These are phyloP conservation scores for Crotalus helleri DNA, from an alignment of 2,113 vertebrate genomes.

Conservation along the genomic window DNA sequence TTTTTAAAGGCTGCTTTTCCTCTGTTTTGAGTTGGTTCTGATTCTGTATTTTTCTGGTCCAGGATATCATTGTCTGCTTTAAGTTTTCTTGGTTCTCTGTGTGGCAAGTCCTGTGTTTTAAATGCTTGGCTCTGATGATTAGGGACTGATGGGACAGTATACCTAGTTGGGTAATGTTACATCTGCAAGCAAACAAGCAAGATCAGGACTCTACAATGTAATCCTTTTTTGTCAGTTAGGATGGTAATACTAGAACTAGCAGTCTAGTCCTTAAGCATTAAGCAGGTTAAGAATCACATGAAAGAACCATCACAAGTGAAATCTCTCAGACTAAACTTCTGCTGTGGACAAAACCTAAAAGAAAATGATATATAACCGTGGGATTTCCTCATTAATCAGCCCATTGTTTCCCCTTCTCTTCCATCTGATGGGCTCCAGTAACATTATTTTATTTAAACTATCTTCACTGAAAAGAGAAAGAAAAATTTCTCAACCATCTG, in stretches of 20 bases:
- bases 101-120: not conserved
- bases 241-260: not conserved
- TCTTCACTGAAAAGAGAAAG: not conserved
- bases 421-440: not conserved
- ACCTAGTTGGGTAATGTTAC: not conserved
- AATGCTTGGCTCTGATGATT: not conserved
- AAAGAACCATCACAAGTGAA: not conserved
- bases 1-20: not conserved
- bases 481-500: not conserved
- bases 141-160: not conserved
- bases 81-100: not conserved
- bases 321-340: not conserved
- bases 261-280: not conserved
- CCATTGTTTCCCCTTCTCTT: not conserved
- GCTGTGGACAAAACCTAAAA: not conserved
- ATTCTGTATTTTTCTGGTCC: not conserved
- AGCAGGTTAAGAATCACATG: not conserved
- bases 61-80: not conserved
- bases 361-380: not conserved
- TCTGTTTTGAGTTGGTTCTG: not conserved
- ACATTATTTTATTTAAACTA: not conserved
- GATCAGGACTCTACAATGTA: not conserved
- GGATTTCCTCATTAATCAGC: not conserved
- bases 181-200: constrained; percentile 1
- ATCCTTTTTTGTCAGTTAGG: not conserved